phyloP scores from a whole-genome alignment of 2,113 vertebrate genomes.

The Poeciliopsis retropinna region DNA sequence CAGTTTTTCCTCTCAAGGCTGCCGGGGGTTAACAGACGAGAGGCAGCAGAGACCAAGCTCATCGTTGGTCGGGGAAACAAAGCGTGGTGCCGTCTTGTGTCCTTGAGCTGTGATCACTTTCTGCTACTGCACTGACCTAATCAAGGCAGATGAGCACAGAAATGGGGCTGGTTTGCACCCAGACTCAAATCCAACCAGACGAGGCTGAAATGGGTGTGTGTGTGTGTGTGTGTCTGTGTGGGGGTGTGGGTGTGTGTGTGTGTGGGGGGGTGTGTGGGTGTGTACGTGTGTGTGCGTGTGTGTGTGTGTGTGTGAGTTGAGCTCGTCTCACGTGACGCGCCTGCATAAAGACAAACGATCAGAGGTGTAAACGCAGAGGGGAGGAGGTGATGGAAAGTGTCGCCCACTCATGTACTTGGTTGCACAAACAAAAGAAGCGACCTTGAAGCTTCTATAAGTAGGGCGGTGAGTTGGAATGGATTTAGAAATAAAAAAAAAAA shows the following conservation, averaged over 20 bases:
- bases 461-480: constrained; percentile 47
- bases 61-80: constrained; percentile 30
- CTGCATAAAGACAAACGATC: constrained; percentile 24
- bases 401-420: neutral
- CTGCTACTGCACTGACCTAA: constrained; percentile 55
- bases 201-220: constrained; percentile 12
- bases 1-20: constrained; percentile 22
- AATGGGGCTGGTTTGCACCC: constrained; percentile 22
- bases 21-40: constrained; percentile 24
- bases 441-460: constrained; percentile 63
- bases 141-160: constrained; percentile 35
- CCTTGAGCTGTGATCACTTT: constrained; percentile 59
- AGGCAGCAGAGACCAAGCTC: neutral
- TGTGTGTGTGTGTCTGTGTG: no score
- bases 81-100: constrained; percentile 25
- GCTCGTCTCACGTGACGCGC: constrained; percentile 45
- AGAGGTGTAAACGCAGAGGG: constrained; percentile 8
- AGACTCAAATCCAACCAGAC: constrained; percentile 30
- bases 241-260: no score
- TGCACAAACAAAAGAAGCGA: constrained; percentile 24
- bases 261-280: neutral
- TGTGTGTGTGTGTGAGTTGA: neutral
- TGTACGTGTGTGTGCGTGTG: no score
- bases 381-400: constrained; percentile 21
- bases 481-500: constrained; percentile 13